phyloP scores from a whole-genome alignment of 2,113 vertebrate genomes.

The Silurus asotus region DNA sequence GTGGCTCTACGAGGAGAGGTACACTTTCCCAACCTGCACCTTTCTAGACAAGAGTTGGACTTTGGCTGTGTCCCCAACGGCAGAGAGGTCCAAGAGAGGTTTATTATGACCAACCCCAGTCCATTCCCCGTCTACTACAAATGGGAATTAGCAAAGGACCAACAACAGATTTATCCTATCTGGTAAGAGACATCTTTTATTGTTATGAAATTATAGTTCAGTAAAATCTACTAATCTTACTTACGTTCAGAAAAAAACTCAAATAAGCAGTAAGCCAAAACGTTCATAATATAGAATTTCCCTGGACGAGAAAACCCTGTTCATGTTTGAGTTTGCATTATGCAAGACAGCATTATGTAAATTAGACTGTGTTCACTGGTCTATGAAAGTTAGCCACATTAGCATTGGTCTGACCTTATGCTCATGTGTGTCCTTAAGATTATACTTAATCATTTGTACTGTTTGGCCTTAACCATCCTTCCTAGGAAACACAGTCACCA shows the following conservation, averaged over 20 bases:
- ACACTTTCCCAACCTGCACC: slow-evolving; percentile 80
- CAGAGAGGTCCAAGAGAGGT: slow-evolving; percentile 64
- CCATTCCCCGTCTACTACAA: slow-evolving; percentile 73
- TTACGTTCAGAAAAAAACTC: background rate
- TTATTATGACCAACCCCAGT: slow-evolving; percentile 82
- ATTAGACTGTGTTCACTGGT: background rate
- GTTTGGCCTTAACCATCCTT: background rate
- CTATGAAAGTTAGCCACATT: slow-evolving; percentile 11
- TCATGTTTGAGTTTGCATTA: background rate
- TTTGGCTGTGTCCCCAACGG: slow-evolving; percentile 84
- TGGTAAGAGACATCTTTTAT: slow-evolving; percentile 68
- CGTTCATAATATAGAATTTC: background rate
- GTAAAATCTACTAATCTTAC: background rate
- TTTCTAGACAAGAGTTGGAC: slow-evolving; percentile 74
- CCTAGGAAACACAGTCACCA: background rate
- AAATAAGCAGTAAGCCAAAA: background rate
- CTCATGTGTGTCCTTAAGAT: background rate
- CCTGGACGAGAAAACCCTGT: background rate
- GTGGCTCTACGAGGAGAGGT: slow-evolving; percentile 74
- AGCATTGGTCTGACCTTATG: slow-evolving; percentile 25
- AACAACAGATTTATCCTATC: slow-evolving; percentile 28
- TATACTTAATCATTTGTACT: background rate
- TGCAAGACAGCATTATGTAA: slow-evolving; percentile 17
- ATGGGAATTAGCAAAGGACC: slow-evolving; percentile 75
- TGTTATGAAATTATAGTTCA: background rate